These are phyloP conservation scores for Dendrocincla tyrannina DNA, from an alignment of 2,797 vertebrate species.

Conservation along the genomic window DNA sequence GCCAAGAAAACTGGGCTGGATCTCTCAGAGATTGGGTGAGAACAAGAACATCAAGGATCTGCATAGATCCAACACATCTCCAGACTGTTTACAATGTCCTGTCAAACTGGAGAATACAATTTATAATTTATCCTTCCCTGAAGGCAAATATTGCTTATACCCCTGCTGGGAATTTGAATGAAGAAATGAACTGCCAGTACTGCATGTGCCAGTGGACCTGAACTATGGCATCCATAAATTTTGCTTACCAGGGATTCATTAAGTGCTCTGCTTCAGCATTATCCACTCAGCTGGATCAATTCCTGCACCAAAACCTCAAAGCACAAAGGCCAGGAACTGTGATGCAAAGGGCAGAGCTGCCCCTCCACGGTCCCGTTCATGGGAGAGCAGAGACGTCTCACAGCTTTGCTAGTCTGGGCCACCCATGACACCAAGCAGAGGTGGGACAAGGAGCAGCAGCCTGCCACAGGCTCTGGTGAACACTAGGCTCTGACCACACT, in stretches of 20 bases:
- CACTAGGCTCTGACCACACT: neutral
- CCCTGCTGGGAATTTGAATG: neutral
- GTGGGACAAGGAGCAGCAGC: neutral
- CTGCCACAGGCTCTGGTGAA: neutral
- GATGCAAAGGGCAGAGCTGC: neutral
- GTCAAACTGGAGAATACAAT: neutral
- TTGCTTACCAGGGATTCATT: neutral
- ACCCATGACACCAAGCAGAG: neutral
- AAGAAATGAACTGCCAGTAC: neutral
- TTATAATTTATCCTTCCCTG: neutral
- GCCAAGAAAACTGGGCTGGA: constrained; percentile 45
- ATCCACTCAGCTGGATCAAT: neutral
- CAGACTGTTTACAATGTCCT: neutral
- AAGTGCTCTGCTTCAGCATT: neutral
- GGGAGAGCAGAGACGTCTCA: neutral
- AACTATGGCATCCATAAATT: neutral
- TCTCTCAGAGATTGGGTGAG: neutral
- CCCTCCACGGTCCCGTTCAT: neutral
- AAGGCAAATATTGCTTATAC: neutral
- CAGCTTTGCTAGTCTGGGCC: neutral
- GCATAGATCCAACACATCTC: neutral
- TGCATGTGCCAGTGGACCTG: neutral
- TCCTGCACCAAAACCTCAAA: neutral
- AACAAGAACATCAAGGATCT: constrained; percentile 38
- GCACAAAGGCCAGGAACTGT: neutral